Conservation (phyloP, 2,113 vertebrate genomes). For the Martes martes region DNA sequence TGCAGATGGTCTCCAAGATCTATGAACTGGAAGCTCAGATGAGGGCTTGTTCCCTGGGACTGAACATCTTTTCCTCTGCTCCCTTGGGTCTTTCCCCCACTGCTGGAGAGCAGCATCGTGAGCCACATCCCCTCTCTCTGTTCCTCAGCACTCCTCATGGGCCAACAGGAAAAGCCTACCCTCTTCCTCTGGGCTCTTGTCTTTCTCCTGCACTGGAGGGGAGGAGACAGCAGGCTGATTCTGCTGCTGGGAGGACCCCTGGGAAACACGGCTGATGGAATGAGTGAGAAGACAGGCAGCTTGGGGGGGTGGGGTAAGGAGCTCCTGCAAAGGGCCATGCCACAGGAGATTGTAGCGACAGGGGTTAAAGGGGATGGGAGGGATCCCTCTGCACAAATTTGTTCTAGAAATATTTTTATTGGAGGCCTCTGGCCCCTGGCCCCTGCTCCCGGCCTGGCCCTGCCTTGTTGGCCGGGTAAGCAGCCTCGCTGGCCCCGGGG, state of each 20-base stretch:
- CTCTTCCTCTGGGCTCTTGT: background rate
- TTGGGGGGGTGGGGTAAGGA: background rate
- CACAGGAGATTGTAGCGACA: background rate
- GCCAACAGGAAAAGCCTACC: background rate
- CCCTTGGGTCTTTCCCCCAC: background rate
- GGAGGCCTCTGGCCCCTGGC: background rate
- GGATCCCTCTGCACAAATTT: background rate
- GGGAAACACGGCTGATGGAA: accelerated
- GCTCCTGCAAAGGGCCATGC: accelerated
- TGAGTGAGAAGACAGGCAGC: background rate
- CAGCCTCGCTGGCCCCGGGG: background rate
- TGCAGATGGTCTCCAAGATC: no score
- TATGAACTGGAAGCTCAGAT: background rate
- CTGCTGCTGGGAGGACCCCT: accelerated
- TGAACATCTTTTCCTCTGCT: background rate
- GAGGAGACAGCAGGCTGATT: no score
- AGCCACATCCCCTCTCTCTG: accelerated
- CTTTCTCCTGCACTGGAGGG: background rate
- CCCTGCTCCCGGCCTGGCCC: background rate
- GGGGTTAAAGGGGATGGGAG: background rate
- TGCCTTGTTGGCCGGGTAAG: background rate
- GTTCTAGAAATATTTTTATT: background rate
- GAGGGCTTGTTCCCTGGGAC: background rate
- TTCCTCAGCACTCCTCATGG: background rate
- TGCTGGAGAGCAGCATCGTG: background rate